phyloP scores from a whole-genome alignment of 2,113 vertebrate species.

The Lontra canadensis region DNA sequence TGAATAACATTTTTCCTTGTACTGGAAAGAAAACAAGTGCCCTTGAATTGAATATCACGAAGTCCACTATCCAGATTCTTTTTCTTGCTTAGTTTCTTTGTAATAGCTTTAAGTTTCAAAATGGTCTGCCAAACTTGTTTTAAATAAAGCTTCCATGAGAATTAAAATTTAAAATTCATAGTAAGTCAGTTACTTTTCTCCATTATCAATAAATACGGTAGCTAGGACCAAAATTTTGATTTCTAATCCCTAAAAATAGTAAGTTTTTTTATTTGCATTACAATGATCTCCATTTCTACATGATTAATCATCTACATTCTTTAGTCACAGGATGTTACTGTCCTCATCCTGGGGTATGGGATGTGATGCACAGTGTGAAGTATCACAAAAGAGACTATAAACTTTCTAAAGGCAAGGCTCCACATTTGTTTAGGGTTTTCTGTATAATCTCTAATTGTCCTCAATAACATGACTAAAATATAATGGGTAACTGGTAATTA shows the following conservation, averaged over 20 bases:
- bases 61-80: constrained; percentile 43
- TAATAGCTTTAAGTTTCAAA: constrained; percentile 63
- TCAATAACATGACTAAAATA: constrained; percentile 17
- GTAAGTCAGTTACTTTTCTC: not conserved
- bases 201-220: not conserved
- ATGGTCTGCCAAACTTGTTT: constrained; percentile 37
- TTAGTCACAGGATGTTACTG: not conserved
- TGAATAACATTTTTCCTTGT: not conserved
- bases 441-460: not conserved
- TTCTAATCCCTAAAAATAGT: constrained; percentile 14
- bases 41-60: constrained; percentile 14
- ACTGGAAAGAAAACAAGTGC: not conserved
- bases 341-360: not conserved
- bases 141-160: not conserved
- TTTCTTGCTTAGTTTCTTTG: constrained; percentile 29
- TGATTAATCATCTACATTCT: not conserved
- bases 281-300: not conserved
- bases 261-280: not conserved
- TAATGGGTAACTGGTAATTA: not conserved
- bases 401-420: not conserved
- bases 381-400: not conserved
- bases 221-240: not conserved
- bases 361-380: not conserved
- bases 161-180: constrained; percentile 16
- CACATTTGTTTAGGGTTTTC: constrained; percentile 10